Evolutionary conservation across 2,797 vertebrate species (phyloP).

Genomic region (Huso huso): DNA sequence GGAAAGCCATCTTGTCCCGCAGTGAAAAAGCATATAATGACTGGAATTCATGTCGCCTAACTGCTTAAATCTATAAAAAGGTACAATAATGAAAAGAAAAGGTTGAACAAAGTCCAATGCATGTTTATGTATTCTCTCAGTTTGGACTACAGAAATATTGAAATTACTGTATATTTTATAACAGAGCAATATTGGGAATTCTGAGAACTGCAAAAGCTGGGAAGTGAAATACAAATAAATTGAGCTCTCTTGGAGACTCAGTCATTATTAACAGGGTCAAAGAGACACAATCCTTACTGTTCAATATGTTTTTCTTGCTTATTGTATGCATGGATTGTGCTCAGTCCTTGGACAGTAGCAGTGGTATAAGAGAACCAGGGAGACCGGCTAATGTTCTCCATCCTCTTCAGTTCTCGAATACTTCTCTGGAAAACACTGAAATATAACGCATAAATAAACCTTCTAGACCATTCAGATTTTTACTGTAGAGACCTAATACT

Average conservation of each 20-base stretch:
- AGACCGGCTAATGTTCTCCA: conserved; percentile 69
- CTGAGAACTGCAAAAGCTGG: no score
- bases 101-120: background rate
- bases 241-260: no score
- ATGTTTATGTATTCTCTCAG: background rate
- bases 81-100: conserved; percentile 8
- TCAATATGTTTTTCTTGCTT: conserved; percentile 47
- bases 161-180: background rate
- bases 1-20: conserved; percentile 63
- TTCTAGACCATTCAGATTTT: no score
- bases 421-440: conserved; percentile 58
- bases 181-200: background rate
- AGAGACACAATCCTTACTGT: conserved; percentile 37
- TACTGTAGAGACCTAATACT: no score
- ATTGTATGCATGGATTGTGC: conserved; percentile 63
- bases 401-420: conserved; percentile 59
- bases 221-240: no score
- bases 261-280: background rate
- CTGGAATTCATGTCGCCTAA: conserved; percentile 62
- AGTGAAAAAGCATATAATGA: conserved; percentile 59
- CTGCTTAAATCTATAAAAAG: conserved; percentile 53
- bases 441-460: no score
- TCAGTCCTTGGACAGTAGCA: conserved; percentile 62
- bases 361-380: conserved; percentile 64
- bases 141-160: background rate